phyloP scores from a whole-genome alignment of 1,140 invertebrate species.

The Lepidurus arcticus region DNA sequence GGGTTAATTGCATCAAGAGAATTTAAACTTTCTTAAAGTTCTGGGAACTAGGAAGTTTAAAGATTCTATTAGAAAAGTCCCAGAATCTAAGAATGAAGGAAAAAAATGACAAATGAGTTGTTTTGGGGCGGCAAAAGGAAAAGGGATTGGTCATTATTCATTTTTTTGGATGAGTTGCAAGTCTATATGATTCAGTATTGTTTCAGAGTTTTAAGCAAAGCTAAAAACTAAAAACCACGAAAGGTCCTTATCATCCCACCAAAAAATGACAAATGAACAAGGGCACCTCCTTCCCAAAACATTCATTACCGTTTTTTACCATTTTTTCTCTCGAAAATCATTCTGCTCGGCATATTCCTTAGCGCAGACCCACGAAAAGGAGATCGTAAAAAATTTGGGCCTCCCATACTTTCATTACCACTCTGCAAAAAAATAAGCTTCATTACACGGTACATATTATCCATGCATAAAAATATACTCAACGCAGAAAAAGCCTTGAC shows the following conservation, averaged over 20 bases:
- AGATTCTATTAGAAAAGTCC: too few species aligned
- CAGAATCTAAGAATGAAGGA: too few species aligned
- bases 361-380: background rate
- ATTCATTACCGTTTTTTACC: slow-evolving; percentile 11
- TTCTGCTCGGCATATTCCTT: background rate
- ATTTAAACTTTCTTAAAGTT: too few species aligned
- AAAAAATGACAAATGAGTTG: too few species aligned
- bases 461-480: too few species aligned
- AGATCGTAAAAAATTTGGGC: background rate
- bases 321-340: background rate
- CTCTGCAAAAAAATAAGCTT: too few species aligned
- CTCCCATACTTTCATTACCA: too few species aligned
- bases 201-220: background rate
- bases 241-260: background rate
- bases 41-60: too few species aligned
- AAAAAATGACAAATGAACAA: slow-evolving; percentile 2
- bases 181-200: slow-evolving; percentile 4
- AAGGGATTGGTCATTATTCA: slow-evolving; percentile 2
- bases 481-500: too few species aligned
- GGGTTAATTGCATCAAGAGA: too few species aligned
- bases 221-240: background rate
- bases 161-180: background rate
- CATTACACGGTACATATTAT: too few species aligned
- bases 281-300: background rate
- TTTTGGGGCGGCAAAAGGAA: background rate